phyloP scores from a whole-genome alignment of 2,797 vertebrate species.

The Gorsachius magnificus region DNA sequence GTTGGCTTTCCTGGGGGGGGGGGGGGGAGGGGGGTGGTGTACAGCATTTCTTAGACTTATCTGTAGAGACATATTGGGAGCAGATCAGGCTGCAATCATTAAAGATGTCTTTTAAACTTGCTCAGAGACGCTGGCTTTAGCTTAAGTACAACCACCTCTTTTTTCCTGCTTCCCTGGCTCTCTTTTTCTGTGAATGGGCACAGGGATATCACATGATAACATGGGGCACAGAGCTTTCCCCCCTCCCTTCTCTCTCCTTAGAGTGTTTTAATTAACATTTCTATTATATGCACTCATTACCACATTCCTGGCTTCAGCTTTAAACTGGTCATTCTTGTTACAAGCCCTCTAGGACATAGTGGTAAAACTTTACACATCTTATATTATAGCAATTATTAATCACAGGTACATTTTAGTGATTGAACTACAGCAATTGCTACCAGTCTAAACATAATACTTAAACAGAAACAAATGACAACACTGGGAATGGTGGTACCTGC shows the following conservation, averaged over 20 bases:
- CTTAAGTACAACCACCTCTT: neutral
- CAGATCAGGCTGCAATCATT: neutral
- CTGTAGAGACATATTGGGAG: neutral
- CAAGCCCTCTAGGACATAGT: conserved; percentile 54
- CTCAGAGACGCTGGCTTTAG: neutral
- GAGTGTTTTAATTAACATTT: conserved; percentile 65
- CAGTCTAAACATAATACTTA: conserved; percentile 8
- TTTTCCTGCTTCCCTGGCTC: neutral
- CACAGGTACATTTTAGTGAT: conserved; percentile 28
- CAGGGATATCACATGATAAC: conserved; percentile 32
- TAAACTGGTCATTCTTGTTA: conserved; percentile 61
- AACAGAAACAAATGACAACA: conserved; percentile 50
- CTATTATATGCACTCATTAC: conserved; percentile 54
- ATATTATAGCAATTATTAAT: conserved; percentile 61
- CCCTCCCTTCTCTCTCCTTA: conserved; percentile 6
- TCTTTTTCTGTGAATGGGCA: neutral
- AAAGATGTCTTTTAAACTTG: neutral
- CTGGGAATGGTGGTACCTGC: neutral
- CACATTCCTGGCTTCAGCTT: conserved; percentile 61
- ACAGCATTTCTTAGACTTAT: neutral
- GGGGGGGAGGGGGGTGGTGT: too few relatives aligned
- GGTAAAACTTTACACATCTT: conserved; percentile 63
- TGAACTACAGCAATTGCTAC: conserved; percentile 46
- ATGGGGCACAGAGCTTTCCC: neutral
- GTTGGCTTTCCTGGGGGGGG: neutral